A percentile compares a stretch with the other conserved stretches of the same genome.
These are phyloP conservation scores for Clostera curtula DNA, from an alignment of 2,888 invertebrate species.

Conservation along the genomic window DNA sequence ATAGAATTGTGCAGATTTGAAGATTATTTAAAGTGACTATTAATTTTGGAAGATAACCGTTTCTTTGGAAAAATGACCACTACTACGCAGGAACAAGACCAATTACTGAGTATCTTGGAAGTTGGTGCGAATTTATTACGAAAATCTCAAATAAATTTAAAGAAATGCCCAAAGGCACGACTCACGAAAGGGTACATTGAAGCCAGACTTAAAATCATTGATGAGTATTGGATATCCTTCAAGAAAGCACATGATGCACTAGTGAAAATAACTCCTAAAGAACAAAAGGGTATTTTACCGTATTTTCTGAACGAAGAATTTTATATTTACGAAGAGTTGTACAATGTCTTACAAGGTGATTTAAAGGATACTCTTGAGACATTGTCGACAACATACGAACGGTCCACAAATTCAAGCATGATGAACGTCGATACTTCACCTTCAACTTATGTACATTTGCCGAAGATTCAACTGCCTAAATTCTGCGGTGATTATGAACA, in stretches of 20 bases:
- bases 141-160: too few relatives aligned
- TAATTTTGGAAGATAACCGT: too few relatives aligned
- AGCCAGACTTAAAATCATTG: constrained; percentile 8
- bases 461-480: constrained; percentile 6
- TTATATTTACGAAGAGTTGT: constrained; percentile 3
- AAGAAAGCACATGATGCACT: constrained; percentile 8
- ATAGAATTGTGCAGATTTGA: too few relatives aligned
- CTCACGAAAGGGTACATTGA: constrained; percentile 12
- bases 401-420: neutral
- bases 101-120: too few relatives aligned
- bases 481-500: too few relatives aligned
- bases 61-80: too few relatives aligned
- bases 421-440: neutral
- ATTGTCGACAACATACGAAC: neutral
- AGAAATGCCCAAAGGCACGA: too few relatives aligned
- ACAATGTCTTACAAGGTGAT: constrained; percentile 1
- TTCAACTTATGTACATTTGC: neutral
- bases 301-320: constrained; percentile 14
- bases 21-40: too few relatives aligned
- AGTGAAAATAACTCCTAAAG: constrained; percentile 10
- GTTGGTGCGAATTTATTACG: too few relatives aligned
- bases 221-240: constrained; percentile 11
- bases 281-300: constrained; percentile 6
- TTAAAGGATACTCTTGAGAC: neutral
- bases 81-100: too few relatives aligned